A percentile compares a stretch with the other conserved stretches of the same genome.
Evolutionary conservation across 2,113 vertebrate genomes (phyloP).

Genomic region (Menidia beryllina): DNA sequence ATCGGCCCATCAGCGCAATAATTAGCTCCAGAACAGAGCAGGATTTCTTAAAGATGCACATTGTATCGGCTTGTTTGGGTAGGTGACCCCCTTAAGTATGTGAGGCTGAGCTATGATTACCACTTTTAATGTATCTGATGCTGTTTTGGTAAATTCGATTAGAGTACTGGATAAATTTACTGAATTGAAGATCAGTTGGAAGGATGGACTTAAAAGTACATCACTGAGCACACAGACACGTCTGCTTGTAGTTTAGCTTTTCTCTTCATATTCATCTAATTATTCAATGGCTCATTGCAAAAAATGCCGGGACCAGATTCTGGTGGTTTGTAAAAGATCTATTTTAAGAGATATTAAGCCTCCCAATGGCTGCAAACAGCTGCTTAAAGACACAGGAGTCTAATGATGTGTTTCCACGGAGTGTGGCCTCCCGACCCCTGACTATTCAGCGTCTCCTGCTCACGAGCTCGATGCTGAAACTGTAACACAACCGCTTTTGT

Average conservation of each 20-base stretch:
- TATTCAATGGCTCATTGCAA: not conserved
- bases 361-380: no score
- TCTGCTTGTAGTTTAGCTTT: not conserved
- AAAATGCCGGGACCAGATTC: not conserved
- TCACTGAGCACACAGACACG: not conserved
- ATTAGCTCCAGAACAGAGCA: constrained; percentile 7
- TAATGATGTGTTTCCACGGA: no score
- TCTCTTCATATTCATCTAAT: not conserved
- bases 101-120: not conserved
- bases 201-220: not conserved
- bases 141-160: not conserved
- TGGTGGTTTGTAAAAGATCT: no score
- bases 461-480: no score
- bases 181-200: not conserved
- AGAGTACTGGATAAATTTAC: no score
- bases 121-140: not conserved
- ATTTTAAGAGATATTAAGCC: no score
- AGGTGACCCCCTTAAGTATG: not conserved
- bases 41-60: not conserved
- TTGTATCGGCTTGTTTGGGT: not conserved
- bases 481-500: no score
- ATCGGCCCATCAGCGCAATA: constrained; percentile 3
- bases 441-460: no score
- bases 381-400: no score
- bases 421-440: no score